phyloP scores from a whole-genome alignment of 2,888 invertebrate species.

The Drosophila lutescens region DNA sequence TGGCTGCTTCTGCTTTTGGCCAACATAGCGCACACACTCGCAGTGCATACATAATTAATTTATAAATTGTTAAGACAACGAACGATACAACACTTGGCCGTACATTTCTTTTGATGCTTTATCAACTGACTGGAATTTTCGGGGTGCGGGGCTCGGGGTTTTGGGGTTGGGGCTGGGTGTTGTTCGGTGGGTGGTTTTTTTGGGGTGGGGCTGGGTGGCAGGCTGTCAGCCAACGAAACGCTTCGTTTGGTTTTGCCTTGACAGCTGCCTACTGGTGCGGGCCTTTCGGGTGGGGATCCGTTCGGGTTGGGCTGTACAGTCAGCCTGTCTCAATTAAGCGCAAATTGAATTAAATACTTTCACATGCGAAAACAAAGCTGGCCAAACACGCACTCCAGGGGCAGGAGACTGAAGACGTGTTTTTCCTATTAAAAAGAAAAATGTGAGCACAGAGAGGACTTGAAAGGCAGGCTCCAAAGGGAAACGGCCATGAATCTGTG shows the following conservation, averaged over 20 bases:
- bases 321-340: conserved; percentile 62
- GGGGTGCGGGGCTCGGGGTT: not conserved
- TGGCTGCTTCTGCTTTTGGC: conserved; percentile 42
- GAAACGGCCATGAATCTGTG: conserved; percentile 20
- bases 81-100: conserved; percentile 46
- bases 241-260: conserved; percentile 53
- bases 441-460: conserved; percentile 28
- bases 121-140: conserved; percentile 44
- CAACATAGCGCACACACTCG: conserved; percentile 33
- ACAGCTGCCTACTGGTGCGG: conserved; percentile 45
- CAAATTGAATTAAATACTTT: conserved; percentile 67
- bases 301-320: conserved; percentile 26
- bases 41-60: conserved; percentile 69
- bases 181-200: not conserved
- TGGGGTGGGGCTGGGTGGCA: conserved; percentile 16
- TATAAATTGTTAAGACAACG: conserved; percentile 65
- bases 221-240: conserved; percentile 42
- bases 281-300: conserved; percentile 10
- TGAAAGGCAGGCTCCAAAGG: conserved; percentile 17
- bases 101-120: conserved; percentile 61
- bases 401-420: conserved; percentile 32
- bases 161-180: not conserved
- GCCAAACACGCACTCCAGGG: conserved; percentile 36
- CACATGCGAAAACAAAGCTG: conserved; percentile 54
- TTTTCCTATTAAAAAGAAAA: conserved; percentile 48